Evolutionary conservation across 2,113 vertebrate species (phyloP), one percentile per base, ranked within the genome.

Genomic region (Tupaia chinensis): DNA sequence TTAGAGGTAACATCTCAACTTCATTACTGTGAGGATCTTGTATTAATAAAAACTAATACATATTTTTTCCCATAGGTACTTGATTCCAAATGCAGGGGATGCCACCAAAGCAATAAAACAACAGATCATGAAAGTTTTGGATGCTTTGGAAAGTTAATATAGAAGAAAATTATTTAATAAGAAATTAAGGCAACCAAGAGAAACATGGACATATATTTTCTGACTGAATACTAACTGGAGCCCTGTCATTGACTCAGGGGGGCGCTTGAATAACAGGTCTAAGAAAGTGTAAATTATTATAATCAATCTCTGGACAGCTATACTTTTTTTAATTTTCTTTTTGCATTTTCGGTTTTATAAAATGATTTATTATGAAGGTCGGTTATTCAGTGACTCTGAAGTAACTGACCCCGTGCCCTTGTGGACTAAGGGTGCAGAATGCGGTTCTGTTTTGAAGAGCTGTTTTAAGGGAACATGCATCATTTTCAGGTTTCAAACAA

Each of bases 51-150:
- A 44, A 44, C 44, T 58, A 16, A 7, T 91, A 3, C 93, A 72
- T 66, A 44, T 92, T 20, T 74, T 6, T 70, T 83, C 88, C 95
- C 80, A 20, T 96, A 99, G 99, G 97, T 99, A 99, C 98, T 98
- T 99, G 98, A 99, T 99, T 98, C 99, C 99, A 97, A 99, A 99
- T 84, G 99, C 99, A 27, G 99, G 99, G 61, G 99, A 99, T 74
- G 99, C 99, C 97, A 99, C 99, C 94, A 99, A 99, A 98, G 99
- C 99, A 98, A 99, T 99, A 98, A 99, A 99, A 98, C 99, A 99
- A 98, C 99, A 99, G 98, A 99, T 99, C 98, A 99, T 99, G 99
- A 99, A 99, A 98, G 99, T 99, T 95, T 98, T 99, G 73, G 99
- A 99, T 95, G 99, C 99, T 86, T 98, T 99, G 98, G 99, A 99